phyloP scores from a whole-genome alignment of 2,888 invertebrate species.

The Noctua pronuba region DNA sequence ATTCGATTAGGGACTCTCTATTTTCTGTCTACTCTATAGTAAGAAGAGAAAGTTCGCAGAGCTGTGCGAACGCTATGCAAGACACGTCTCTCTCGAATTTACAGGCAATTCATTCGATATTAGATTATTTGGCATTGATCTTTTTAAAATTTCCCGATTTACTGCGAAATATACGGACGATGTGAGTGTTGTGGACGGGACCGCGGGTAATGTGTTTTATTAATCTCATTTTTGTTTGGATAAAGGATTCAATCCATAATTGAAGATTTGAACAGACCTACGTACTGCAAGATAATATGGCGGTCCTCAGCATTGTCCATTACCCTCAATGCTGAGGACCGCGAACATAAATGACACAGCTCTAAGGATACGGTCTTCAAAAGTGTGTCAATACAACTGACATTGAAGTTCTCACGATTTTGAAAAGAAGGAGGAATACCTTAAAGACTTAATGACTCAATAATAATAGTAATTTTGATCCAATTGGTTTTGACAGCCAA shows the following conservation, averaged over 20 bases:
- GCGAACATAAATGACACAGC: neutral
- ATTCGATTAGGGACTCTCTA: conserved; percentile 21
- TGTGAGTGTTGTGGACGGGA: conserved; percentile 1
- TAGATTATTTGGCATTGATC: conserved; percentile 90
- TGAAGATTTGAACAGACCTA: neutral
- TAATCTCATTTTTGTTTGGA: neutral
- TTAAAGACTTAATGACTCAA: neutral
- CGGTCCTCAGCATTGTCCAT: neutral
- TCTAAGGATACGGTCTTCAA: no score
- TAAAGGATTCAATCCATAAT: neutral
- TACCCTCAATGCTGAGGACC: neutral
- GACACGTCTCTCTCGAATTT: conserved; percentile 87
- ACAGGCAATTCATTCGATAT: conserved; percentile 89
- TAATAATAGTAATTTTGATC: neutral
- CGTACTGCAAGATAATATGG: neutral
- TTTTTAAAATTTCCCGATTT: conserved; percentile 81
- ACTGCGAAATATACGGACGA: conserved; percentile 43
- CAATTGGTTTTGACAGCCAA: neutral
- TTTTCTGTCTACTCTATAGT: conserved; percentile 22
- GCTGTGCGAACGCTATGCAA: conserved; percentile 68
- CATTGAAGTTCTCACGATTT: neutral
- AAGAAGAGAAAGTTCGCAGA: conserved; percentile 35
- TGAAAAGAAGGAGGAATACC: neutral
- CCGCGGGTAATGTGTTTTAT: conserved; percentile 8
- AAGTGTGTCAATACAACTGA: neutral